Evolutionary conservation across 2,113 vertebrate species (phyloP).

Genomic region (Cichladusa arquata): DNA sequence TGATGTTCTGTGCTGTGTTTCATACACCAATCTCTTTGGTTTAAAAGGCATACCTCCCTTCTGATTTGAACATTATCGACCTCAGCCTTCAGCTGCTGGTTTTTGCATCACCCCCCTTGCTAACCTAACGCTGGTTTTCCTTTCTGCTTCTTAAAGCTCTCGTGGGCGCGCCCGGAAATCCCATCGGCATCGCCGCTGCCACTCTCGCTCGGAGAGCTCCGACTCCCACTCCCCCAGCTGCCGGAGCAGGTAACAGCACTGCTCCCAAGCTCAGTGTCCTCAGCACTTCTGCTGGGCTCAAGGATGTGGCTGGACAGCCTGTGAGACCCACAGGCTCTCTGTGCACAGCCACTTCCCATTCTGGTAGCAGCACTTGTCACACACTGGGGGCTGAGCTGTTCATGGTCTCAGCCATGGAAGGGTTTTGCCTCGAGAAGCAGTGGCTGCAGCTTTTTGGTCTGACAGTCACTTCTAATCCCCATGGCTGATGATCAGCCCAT

Average conservation of each 20-base stretch:
- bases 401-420: background rate
- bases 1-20: background rate
- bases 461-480: conserved; percentile 16
- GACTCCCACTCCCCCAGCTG: conserved; percentile 78
- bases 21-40: background rate
- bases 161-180: conserved; percentile 77
- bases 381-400: background rate
- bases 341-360: background rate
- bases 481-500: background rate
- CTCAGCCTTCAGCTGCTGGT: background rate
- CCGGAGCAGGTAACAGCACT: conserved; percentile 79
- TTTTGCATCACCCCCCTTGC: background rate
- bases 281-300: background rate
- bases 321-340: background rate
- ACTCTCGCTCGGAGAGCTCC: conserved; percentile 79
- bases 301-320: background rate
- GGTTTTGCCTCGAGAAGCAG: background rate
- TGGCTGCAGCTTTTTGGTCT: background rate
- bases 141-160: conserved; percentile 75
- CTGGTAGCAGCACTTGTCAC: background rate
- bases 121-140: background rate
- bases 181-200: conserved; percentile 77
- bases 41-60: background rate
- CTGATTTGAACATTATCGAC: background rate
- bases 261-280: background rate